phyloP scores from a whole-genome alignment of 2,113 vertebrate species.

The Elgaria multicarinata region DNA sequence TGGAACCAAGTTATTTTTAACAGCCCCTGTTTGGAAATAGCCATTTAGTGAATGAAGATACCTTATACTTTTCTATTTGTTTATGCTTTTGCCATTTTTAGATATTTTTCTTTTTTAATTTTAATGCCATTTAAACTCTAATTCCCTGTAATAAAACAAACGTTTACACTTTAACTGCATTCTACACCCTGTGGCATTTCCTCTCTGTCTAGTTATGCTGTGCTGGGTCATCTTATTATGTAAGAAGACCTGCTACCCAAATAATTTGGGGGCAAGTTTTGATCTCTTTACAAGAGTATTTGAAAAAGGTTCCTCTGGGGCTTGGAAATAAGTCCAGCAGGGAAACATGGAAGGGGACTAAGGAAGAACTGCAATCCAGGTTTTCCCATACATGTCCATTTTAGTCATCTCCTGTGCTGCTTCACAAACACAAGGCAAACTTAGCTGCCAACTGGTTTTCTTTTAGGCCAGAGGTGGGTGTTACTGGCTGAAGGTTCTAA shows the following conservation, averaged over 20 bases:
- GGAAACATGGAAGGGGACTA: neutral
- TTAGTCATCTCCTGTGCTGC: neutral
- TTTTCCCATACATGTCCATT: neutral
- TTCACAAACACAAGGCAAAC: neutral
- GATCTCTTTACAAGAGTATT: neutral
- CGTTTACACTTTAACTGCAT: neutral
- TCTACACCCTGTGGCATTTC: neutral
- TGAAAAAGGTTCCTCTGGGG: neutral
- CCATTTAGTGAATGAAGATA: neutral
- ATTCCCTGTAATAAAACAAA: neutral
- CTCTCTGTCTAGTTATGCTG: too few species aligned
- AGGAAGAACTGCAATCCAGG: neutral
- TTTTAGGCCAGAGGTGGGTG: neutral
- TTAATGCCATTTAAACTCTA: neutral
- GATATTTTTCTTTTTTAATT: neutral
- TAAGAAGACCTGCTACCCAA: neutral
- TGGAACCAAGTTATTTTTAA: neutral
- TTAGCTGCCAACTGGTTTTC: neutral
- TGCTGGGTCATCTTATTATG: neutral
- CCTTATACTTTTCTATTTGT: neutral
- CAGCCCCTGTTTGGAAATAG: neutral
- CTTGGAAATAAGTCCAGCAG: neutral
- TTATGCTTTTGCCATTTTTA: neutral
- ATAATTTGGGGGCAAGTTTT: neutral
- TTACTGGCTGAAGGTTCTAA: neutral